Conservation (phyloP, 2,888 invertebrate species). For the Psylliodes chrysocephalus region DNA sequence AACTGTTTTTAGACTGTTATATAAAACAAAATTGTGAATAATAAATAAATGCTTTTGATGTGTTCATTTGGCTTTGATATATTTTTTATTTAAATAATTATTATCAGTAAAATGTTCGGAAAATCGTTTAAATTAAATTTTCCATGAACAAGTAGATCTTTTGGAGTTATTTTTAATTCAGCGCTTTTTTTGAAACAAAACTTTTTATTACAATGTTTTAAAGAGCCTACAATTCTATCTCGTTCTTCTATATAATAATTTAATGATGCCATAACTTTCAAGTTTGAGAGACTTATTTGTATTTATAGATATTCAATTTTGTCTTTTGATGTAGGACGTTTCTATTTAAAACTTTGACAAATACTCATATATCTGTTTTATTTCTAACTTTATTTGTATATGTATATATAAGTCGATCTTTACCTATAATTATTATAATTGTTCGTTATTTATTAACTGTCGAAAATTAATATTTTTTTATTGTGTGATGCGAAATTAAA, state of each 20-base stretch:
- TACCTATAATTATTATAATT: neutral
- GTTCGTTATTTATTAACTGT: neutral
- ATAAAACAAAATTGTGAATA: too few relatives aligned
- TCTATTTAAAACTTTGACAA: too few relatives aligned
- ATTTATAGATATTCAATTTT: neutral
- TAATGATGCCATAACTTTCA: neutral
- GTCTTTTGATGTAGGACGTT: neutral
- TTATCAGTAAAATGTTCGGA: too few relatives aligned
- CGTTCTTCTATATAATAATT: neutral
- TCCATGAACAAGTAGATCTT: too few relatives aligned
- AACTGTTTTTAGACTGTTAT: too few relatives aligned
- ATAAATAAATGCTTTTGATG: neutral
- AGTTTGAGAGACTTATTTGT: neutral
- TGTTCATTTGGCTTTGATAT: neutral
- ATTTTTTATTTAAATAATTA: neutral
- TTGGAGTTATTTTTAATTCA: too few relatives aligned
- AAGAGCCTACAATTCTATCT: too few relatives aligned
- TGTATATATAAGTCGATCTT: neutral
- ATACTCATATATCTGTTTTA: neutral
- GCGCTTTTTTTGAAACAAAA: too few relatives aligned
- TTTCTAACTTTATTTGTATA: neutral
- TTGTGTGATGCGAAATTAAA: neutral
- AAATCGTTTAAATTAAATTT: too few relatives aligned
- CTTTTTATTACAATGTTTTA: too few relatives aligned
- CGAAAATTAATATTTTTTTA: constrained; percentile 6